Evolutionary conservation across 2,888 invertebrate species (phyloP), one percentile per base, ranked within the genome.

Genomic region (Neoitamus cyanurus): DNA sequence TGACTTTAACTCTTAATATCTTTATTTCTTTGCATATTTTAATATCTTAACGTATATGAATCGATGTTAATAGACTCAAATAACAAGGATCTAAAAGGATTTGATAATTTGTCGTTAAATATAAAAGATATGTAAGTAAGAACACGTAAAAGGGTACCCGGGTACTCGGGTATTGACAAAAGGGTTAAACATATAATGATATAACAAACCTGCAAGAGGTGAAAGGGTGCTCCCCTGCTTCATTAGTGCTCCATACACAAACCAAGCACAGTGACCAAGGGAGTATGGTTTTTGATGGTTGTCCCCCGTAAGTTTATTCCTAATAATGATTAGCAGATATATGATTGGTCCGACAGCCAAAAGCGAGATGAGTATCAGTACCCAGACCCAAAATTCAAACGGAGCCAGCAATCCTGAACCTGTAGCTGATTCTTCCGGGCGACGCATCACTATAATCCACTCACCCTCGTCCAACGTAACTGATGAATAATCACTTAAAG

Each of bases 341-440:
- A 97, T 95, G 82, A 95, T 93, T 0, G 97, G 97, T 0, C 96
- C 97, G 85, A 96, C 95, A 0, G 94, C 92, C 30, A 96, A 88
- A 13, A 97, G 92, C 0, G 96, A 94, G 0, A 94, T 91, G 34
- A 97, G 90, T 85, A 96, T 96, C 46, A 96, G 90, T 82, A 95
- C 93, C 96, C 96, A 96, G 0, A 94, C 94, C 87, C 93, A 92
- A 15, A 91, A 92, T 86, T 95, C 94, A 88, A 97, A 97, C 0
- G 97, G 97, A 0, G 97, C 97, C 84, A 96, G 90, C 4, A 97
- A 92, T 0, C 97, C 97, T 0, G 96, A 95, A 0, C 97, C 97
- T 1, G 94, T 94, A 0, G 97, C 96, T 0, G 97, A 97, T 89
- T 95, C 96, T 42, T 93, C 93, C 0, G 97, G 97, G 83, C 97